Evolutionary conservation across 2,797 vertebrate genomes (phyloP).

Genomic region (Coccyzus lansbergi): DNA sequence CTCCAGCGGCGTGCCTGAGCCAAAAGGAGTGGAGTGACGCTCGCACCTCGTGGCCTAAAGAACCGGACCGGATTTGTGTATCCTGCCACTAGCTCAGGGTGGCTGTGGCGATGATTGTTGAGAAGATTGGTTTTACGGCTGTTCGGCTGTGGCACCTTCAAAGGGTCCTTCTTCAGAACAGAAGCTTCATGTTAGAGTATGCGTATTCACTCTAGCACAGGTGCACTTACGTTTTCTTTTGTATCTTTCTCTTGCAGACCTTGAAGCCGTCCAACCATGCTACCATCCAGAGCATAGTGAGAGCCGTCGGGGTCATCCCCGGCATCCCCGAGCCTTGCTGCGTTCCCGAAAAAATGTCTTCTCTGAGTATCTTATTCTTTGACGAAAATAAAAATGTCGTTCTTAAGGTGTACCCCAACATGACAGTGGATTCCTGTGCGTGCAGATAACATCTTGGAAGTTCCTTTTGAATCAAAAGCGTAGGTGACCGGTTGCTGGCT

Average conservation of each 20-base stretch:
- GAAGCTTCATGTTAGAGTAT: accelerated
- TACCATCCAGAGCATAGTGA: conserved; percentile 97
- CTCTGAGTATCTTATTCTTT: conserved; percentile 95
- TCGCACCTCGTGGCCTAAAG: not conserved
- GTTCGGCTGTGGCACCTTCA: not conserved
- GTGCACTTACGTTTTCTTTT: not conserved
- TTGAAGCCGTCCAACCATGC: conserved; percentile 96
- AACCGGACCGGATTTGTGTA: accelerated
- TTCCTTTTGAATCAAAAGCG: not conserved
- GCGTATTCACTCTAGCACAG: accelerated
- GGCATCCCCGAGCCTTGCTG: conserved; percentile 96
- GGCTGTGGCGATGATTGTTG: accelerated
- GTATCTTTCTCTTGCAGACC: conserved; percentile 75
- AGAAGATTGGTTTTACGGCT: too few species aligned
- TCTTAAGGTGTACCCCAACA: conserved; percentile 97
- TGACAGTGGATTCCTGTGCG: conserved; percentile 95
- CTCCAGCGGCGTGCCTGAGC: not conserved
- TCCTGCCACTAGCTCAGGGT: not conserved
- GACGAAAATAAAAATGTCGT: conserved; percentile 97
- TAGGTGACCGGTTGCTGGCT: not conserved
- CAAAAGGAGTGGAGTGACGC: not conserved
- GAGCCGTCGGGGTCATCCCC: conserved; percentile 91
- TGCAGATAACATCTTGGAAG: conserved; percentile 85
- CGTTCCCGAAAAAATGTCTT: conserved; percentile 95
- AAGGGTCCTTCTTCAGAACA: not conserved